These are phyloP conservation scores for Phrynocephalus versicolor DNA, from an alignment of 2,113 vertebrate genomes.

Conservation along the genomic window DNA sequence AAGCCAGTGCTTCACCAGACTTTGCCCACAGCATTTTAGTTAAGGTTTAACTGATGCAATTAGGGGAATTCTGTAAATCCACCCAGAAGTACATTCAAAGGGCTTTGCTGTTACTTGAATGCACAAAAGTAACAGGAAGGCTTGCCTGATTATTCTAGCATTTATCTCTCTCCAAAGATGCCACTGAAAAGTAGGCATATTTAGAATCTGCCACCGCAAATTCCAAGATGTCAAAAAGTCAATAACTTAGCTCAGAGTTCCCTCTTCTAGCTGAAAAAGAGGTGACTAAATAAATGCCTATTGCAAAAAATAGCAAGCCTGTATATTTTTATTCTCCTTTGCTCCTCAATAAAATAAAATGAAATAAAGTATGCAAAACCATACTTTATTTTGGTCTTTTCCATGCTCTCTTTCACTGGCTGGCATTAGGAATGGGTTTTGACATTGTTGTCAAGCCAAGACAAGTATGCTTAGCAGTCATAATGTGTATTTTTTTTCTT, in stretches of 20 bases:
- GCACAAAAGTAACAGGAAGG: background rate
- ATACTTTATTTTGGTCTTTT: background rate
- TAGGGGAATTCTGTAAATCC: background rate
- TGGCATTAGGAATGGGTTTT: background rate
- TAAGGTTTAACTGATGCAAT: constrained; percentile 4
- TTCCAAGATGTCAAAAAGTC: background rate
- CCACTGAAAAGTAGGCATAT: background rate
- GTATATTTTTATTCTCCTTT: background rate
- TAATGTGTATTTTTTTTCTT: background rate
- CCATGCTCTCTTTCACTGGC: background rate
- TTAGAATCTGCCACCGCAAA: background rate
- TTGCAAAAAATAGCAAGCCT: background rate
- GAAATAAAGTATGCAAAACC: background rate
- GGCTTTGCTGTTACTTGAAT: background rate
- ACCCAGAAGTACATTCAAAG: background rate
- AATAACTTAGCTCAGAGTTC: background rate
- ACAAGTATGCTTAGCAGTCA: background rate
- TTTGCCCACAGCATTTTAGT: background rate
- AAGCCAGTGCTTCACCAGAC: background rate
- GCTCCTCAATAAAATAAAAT: background rate
- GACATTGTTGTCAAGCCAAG: no score
- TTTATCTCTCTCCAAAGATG: background rate
- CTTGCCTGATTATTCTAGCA: background rate
- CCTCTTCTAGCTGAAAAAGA: background rate
- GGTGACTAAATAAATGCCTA: background rate